A percentile compares a stretch with the other conserved stretches of the same genome.
phyloP scores from a whole-genome alignment of 1,140 invertebrate genomes.

The Idris sp. region DNA sequence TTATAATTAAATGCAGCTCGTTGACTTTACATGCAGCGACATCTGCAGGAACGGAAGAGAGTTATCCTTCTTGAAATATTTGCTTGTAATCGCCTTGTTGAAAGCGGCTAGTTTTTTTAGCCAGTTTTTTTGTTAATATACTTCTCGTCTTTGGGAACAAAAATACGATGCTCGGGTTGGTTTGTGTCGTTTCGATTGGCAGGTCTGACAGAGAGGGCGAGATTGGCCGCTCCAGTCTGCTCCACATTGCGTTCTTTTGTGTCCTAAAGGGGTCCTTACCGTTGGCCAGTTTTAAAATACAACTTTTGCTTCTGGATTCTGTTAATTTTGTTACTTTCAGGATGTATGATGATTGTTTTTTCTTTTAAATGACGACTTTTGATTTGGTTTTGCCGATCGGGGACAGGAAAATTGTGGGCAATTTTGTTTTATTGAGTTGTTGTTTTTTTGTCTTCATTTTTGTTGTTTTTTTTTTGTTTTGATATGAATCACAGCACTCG shows the following conservation, averaged over 20 bases:
- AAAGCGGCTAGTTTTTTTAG: too few relatives aligned
- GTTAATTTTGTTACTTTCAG: too few relatives aligned
- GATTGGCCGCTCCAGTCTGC: slow-evolving; percentile 71
- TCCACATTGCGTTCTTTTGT: slow-evolving; percentile 72
- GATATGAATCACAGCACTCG: slow-evolving; percentile 63
- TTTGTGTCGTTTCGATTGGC: slow-evolving; percentile 70
- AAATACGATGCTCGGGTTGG: slow-evolving; percentile 1
- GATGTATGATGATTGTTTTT: too few relatives aligned
- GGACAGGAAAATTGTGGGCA: too few relatives aligned
- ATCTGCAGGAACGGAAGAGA: slow-evolving; percentile 7
- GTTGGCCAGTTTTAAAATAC: slow-evolving; percentile 14
- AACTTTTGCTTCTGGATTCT: not conserved
- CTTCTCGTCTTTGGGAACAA: too few relatives aligned
- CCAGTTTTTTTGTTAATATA: too few relatives aligned
- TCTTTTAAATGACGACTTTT: too few relatives aligned
- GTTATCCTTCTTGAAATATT: too few relatives aligned
- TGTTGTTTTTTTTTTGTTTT: slow-evolving; percentile 42
- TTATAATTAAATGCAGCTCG: slow-evolving; percentile 2
- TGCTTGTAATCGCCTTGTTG: too few relatives aligned
- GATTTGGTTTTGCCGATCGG: too few relatives aligned
- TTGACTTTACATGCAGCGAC: not conserved
- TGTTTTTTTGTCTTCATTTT: slow-evolving; percentile 18
- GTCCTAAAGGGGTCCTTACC: slow-evolving; percentile 65
- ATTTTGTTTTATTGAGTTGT: slow-evolving; percentile 6
- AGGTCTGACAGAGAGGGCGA: slow-evolving; percentile 69